Evolutionary conservation across 2,113 vertebrate genomes (phyloP), one percentile per base, ranked within the genome.

Genomic region (zebrafish (Danio rerio)): DNA sequence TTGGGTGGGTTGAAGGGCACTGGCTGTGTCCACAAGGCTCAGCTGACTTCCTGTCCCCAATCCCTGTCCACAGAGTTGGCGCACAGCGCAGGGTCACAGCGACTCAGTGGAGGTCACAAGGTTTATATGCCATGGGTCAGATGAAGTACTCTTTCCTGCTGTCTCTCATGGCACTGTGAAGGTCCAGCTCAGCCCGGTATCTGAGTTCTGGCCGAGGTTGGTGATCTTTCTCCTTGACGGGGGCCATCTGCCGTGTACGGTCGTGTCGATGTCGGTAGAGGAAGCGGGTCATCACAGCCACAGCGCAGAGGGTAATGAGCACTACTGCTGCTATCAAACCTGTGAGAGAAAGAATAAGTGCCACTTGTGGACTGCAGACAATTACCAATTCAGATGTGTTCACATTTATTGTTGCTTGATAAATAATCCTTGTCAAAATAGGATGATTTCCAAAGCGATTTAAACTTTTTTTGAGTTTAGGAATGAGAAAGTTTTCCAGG

Each of bases 121-220:
- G 47, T 47, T 71, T 12, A 15, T n/a, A 42, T 11, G 47, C 53
- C 63, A 49, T 31, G 31, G 76, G 49, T 96, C 91, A 96, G 89
- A 96, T 96, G 90, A 96, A 96, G 84, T 96, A 96, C 79, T 96
- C 96, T 74, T 93, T 92, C 88, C 95, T 95, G 89, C 93, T 95
- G 84, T 96, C 93, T 84, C 91, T 94, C 86, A 94, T 92, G 91
- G 94, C 92, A 80, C 93, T 94, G 89, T 95, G 95, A 73, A 95
- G 93, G 91, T 95, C 94, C 91, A 94, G 90, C 11, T 96, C 93
- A 70, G 92, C 90, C 86, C 93, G 92, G 83, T 95, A 94, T 81
- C 94, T 91, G 71, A 83, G 91, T 80, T 95, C 95, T 2, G 93
- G 85, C 65, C 92, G 92, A 59, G 93, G 92, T 0, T 93, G 91